Base-by-base conservation (phyloP, 2,797 vertebrate genomes). In the Sebastes oblongus region DNA sequence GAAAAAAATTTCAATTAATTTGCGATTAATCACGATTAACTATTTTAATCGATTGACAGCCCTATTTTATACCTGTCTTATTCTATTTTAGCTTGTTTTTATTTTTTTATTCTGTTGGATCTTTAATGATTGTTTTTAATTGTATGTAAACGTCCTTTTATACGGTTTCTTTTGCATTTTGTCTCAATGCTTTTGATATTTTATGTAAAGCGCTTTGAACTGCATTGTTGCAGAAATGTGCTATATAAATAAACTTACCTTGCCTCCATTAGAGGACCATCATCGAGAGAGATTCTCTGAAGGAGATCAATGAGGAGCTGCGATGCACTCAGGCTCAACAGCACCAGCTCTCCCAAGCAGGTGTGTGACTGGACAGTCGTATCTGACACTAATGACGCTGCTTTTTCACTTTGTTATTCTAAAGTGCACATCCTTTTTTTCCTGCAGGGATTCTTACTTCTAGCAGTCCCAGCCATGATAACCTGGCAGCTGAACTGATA, bases 281-380 rank as follows among this genome's bases (percentile, higher is more conserved):
- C 86, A 90, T 98, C 16, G 98, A 99, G 81, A 96, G 97, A 83
- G 98, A 98, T 90, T 95, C 98, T 50, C 91, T 99, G n/a, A 98
- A 96, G 91, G 98, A 99, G 92, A 97, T 96, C 20, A 99, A 98
- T 3, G 98, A 99, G 91, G 98, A 99, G 82, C 96, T 99, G 20
- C 94, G 96, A 30, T 99, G 96, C 93, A 97, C 97, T 58, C 97
- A 99, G 93, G 96, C 96, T 85, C 98, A 98, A 24, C 97, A 98
- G 92, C 95, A 97, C 88, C 98, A 98, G 82, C 93, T 99, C 72
- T 96, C 93, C 70, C 97, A 96, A 94, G 94, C 98, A 94, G 98
- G 98, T 99, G 91, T 61, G 39, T 68, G 27, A 73, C 13, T 52
- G 27, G 8, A 67, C 7, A 14, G 5, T 71, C 25, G 8, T 1